Conservation (phyloP, 2,888 invertebrate genomes). For the Poecilobothrus nobilitatus region DNA sequence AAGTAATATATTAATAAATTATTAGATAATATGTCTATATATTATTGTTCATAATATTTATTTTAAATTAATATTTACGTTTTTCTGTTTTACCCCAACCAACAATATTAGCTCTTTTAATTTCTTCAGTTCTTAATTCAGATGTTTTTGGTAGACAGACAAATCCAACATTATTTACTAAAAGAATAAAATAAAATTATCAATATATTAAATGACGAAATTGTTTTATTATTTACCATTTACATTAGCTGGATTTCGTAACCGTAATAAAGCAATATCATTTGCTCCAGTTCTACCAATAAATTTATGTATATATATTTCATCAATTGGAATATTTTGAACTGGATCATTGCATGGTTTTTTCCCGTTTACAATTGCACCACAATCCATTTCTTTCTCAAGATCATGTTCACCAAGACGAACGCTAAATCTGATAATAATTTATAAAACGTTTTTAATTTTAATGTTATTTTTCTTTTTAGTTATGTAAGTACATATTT, state of each 20-base stretch:
- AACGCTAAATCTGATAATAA: conserved; percentile 33
- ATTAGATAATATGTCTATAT: too few relatives aligned
- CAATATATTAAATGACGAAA: background rate
- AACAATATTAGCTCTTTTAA: conserved; percentile 28
- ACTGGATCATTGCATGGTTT: conserved; percentile 28
- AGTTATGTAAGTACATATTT: too few relatives aligned
- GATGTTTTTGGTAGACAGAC: conserved; percentile 35
- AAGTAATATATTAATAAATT: too few relatives aligned
- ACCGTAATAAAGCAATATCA: conserved; percentile 54
- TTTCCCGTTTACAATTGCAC: conserved; percentile 31
- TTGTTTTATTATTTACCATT: background rate
- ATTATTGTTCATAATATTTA: too few relatives aligned
- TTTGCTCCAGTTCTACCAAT: conserved; percentile 32
- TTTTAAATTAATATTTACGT: conserved; percentile 11
- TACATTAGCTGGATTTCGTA: conserved; percentile 31
- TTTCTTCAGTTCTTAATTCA: conserved; percentile 16
- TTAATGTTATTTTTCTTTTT: too few relatives aligned
- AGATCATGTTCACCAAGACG: conserved; percentile 44
- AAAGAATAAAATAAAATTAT: conserved; percentile 8
- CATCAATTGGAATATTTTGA: conserved; percentile 38
- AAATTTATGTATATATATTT: conserved; percentile 45
- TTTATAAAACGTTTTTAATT: background rate
- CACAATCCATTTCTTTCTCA: conserved; percentile 34
- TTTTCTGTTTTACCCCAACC: conserved; percentile 37
- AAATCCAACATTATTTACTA: conserved; percentile 30